Conservation (phyloP, 1,140 invertebrate species). For the Phymorhynchus buccinoides region DNA sequence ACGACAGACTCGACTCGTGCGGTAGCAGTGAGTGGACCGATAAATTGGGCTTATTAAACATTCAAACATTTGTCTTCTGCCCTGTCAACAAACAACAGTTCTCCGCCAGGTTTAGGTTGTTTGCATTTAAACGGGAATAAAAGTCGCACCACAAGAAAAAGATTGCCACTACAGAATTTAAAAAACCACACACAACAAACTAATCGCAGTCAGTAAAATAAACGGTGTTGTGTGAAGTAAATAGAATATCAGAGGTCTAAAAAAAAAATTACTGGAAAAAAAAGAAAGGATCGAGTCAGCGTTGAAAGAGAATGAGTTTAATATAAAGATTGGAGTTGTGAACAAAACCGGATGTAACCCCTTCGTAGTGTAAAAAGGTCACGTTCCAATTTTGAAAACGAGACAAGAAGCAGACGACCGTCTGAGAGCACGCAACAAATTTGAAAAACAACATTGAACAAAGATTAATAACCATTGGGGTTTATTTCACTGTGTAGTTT, state of each 20-base stretch:
- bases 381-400: not conserved
- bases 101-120: not conserved
- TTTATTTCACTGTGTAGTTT: no score
- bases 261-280: not conserved
- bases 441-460: not conserved
- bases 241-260: not conserved
- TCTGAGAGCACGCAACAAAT: not conserved
- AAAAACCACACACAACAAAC: not conserved
- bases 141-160: no score
- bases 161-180: not conserved
- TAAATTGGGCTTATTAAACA: not conserved
- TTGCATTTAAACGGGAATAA: no score
- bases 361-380: no score
- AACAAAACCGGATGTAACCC: not conserved
- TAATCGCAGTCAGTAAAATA: not conserved
- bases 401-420: not conserved
- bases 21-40: not conserved
- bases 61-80: no score
- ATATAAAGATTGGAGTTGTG: not conserved
- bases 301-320: not conserved
- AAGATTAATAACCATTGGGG: not conserved
- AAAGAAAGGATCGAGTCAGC: not conserved
- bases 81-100: not conserved
- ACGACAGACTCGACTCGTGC: not conserved
- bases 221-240: not conserved